Conservation (phyloP, 2,888 invertebrate species). For the Disparrhopalites patrizii region DNA sequence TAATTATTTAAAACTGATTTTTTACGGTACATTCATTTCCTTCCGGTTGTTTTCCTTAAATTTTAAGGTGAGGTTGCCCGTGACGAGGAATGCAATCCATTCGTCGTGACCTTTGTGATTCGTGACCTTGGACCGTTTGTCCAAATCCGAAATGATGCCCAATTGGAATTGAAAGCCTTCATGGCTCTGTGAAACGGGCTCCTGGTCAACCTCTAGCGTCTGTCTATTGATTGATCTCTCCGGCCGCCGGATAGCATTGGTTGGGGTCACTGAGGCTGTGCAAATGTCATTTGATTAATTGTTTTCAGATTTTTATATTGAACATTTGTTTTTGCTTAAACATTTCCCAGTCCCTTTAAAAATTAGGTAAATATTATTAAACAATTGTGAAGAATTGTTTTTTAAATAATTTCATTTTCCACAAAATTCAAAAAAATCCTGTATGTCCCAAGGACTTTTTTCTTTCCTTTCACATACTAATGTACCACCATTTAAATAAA, state of each 20-base stretch:
- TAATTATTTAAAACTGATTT: background rate
- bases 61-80: conserved; percentile 35
- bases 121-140: conserved; percentile 56
- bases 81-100: conserved; percentile 43
- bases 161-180: conserved; percentile 56
- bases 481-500: no score
- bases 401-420: no score
- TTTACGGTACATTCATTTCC: conserved; percentile 18
- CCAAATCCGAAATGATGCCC: conserved; percentile 91
- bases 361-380: no score
- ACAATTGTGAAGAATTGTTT: no score
- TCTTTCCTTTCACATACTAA: no score
- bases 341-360: no score
- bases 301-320: no score
- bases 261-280: no score
- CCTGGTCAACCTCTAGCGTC: background rate
- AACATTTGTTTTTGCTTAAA: no score
- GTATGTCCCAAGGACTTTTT: no score
- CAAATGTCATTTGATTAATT: no score
- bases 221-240: background rate
- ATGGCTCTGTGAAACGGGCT: background rate
- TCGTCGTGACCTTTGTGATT: conserved; percentile 61
- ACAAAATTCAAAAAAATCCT: no score
- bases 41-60: conserved; percentile 32
- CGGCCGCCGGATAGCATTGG: background rate